A percentile compares a stretch with the other conserved stretches of the same genome.
Evolutionary conservation across 1,140 invertebrate species (phyloP).

Genomic region (Sesamia nonagrioides): DNA sequence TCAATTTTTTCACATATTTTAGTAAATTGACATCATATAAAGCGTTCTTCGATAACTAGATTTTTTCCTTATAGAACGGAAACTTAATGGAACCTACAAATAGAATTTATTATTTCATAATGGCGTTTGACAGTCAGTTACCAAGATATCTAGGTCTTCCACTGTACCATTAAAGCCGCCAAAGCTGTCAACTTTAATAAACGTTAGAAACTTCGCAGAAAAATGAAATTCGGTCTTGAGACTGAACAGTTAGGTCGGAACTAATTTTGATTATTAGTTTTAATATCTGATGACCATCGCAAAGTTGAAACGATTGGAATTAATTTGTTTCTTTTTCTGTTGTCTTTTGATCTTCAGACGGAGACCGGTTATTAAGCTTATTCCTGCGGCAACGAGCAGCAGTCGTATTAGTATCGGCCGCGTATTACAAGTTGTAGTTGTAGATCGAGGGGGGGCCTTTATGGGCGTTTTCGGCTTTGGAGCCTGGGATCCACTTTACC

Average conservation of each 20-base stretch:
- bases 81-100: conserved; percentile 10
- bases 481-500: too few relatives aligned
- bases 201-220: conserved; percentile 7
- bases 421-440: too few relatives aligned
- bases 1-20: too few relatives aligned
- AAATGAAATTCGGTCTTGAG: conserved; percentile 8
- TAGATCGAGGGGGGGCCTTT: too few relatives aligned
- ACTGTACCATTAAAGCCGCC: background rate
- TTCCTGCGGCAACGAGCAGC: too few relatives aligned
- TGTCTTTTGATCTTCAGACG: background rate
- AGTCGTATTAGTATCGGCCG: too few relatives aligned
- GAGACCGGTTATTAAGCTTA: too few relatives aligned
- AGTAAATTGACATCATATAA: background rate
- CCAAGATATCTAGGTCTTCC: conserved; percentile 12
- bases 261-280: background rate
- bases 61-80: background rate
- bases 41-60: background rate
- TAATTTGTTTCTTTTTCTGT: background rate
- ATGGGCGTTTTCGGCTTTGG: too few relatives aligned
- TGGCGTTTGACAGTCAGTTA: conserved; percentile 18
- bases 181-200: conserved; percentile 28
- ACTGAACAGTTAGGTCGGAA: background rate
- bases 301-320: conserved; percentile 17
- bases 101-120: conserved; percentile 18
- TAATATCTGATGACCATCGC: conserved; percentile 20